Base-by-base conservation (phyloP, 2,888 invertebrate genomes). In the Lasioglossum lativentre region DNA sequence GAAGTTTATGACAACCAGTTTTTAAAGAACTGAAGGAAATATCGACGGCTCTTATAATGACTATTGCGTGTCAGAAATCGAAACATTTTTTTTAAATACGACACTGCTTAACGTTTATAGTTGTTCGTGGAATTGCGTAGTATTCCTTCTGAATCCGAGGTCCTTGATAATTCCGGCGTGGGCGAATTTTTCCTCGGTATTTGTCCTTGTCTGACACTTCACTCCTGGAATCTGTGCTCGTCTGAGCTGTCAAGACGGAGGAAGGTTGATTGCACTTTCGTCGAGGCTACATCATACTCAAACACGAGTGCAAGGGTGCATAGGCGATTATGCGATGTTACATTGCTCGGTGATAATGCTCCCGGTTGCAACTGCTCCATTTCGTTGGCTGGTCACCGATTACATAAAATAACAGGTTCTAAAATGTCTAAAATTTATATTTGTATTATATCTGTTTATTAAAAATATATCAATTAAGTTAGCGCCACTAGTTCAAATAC, bases 141-240 rank as follows among this genome's bases (percentile, higher is more conserved):
- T 52, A 82, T 80, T 68, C 79, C 89, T 75, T 66, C 79, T 23
- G 75, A 72, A 52, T 80, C 84, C 8, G 85, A 85, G 47, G 63
- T 85, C 68, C 40, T 75, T 23, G 76, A 85, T 52, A 86, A 74
- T 66, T 83, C 82, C 23, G 81, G 72, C 4, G 85, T 83, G 45
- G 90, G 91, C 70, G 95, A 95, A 88, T 95, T 95, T 86, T 96
- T 95, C 84, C 88, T 96, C 16, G 96, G 96, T 1, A 91, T 95
- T 14, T 96, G 96, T 82, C 94, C 95, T 70, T 93, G 94, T 73
- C 90, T 91, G 3, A 95, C 94, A 0, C 90, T 96, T 80, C 93
- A 93, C 68, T 92, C 93, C 68, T 96, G 96, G 96, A 92, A 92
- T 42, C 92, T 95, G 16, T 96, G 95, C 90, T 93, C 95, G 0